Evolutionary conservation across 2,113 vertebrate genomes (phyloP).

Genomic region (Merops nubicus): DNA sequence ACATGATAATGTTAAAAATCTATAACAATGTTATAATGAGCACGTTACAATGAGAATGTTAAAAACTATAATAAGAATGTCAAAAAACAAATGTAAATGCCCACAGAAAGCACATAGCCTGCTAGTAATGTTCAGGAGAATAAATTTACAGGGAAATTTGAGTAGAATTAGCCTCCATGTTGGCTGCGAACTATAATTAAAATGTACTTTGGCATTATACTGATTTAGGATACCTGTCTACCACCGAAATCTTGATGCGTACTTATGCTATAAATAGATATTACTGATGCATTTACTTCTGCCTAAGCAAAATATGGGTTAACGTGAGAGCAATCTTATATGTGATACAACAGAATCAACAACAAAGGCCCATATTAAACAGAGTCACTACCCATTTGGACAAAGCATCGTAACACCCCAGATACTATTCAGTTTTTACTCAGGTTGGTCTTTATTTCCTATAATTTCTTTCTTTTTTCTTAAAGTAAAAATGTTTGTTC

Average conservation of each 20-base stretch:
- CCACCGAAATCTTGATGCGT: background rate
- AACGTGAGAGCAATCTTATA: background rate
- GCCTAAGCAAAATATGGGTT: background rate
- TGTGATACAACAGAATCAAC: background rate
- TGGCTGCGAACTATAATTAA: background rate
- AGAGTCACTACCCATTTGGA: background rate
- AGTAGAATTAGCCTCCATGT: background rate
- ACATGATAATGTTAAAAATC: too few relatives aligned
- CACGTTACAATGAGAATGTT: too few relatives aligned
- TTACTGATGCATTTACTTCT: background rate
- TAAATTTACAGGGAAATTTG: background rate
- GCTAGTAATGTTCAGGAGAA: background rate
- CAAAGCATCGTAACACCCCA: background rate
- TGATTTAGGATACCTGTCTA: background rate
- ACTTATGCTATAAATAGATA: background rate
- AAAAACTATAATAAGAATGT: too few relatives aligned
- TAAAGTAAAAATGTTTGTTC: background rate
- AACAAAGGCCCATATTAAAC: background rate
- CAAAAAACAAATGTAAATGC: background rate
- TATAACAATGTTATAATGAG: too few relatives aligned
- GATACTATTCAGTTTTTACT: background rate
- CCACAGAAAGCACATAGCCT: background rate
- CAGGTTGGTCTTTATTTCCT: background rate
- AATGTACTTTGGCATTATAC: background rate
- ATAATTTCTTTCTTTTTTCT: background rate